Evolutionary conservation across 2,797 vertebrate species (phyloP).

Genomic region (Cyclopterus lumpus): DNA sequence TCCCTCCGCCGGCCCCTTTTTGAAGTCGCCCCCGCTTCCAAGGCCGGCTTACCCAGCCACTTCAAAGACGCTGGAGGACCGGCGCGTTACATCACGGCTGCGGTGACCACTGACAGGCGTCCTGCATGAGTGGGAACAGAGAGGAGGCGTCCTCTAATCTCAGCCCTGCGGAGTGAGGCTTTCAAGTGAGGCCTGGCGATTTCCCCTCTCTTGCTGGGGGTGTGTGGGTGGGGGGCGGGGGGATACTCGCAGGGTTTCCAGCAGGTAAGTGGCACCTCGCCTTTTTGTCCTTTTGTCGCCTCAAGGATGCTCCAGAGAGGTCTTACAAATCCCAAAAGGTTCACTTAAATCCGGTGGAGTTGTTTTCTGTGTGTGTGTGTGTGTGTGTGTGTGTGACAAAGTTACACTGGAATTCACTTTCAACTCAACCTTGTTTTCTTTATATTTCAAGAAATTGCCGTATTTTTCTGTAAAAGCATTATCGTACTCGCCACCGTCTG

Average conservation of each 20-base stretch:
- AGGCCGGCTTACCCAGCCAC: constrained; percentile 64
- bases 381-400: neutral
- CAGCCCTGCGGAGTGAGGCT: constrained; percentile 62
- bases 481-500: neutral
- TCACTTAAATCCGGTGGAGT: constrained; percentile 7
- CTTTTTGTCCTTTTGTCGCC: constrained; percentile 21
- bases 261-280: constrained; percentile 62
- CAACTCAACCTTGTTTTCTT: constrained; percentile 19
- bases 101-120: constrained; percentile 49
- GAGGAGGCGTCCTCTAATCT: constrained; percentile 71
- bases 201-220: constrained; percentile 24
- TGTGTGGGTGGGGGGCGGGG: too few relatives aligned
- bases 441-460: constrained; percentile 5
- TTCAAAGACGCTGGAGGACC: constrained; percentile 65
- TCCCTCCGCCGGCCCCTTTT: constrained; percentile 53
- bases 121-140: constrained; percentile 56
- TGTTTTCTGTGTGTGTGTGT: constrained; percentile 8
- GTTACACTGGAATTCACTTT: constrained; percentile 19
- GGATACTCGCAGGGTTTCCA: constrained; percentile 34
- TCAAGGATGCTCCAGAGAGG: constrained; percentile 37
- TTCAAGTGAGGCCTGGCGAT: constrained; percentile 55
- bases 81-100: constrained; percentile 47
- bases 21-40: constrained; percentile 53
- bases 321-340: constrained; percentile 38
- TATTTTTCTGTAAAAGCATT: constrained; percentile 11